Percentiles rank a stretch among this genome's conserved stretches.
Evolutionary conservation across 2,888 invertebrate genomes (phyloP).

Genomic region (Diarsia brunnea): DNA sequence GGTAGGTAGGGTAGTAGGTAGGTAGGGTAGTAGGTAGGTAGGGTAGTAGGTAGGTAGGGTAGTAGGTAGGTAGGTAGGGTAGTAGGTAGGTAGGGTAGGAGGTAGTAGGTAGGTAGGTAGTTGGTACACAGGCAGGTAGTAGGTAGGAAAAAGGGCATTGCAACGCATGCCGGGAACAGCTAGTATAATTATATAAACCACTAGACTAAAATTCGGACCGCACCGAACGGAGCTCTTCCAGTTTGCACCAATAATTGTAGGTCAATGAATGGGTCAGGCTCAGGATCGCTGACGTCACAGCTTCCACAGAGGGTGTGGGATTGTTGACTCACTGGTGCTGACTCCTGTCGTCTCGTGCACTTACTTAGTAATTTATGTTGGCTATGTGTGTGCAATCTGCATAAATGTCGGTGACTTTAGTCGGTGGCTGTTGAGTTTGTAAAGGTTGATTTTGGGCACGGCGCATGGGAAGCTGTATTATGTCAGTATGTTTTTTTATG

Average conservation of each 20-base stretch:
- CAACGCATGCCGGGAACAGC: too few relatives aligned
- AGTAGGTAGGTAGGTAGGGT: too few relatives aligned
- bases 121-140: too few relatives aligned
- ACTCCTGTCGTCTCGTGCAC: constrained; percentile 65
- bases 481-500: background rate
- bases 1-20: too few relatives aligned
- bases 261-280: constrained; percentile 76
- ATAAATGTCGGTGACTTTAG: constrained; percentile 31
- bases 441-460: background rate
- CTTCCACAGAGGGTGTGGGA: constrained; percentile 55
- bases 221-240: constrained; percentile 56
- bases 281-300: constrained; percentile 76
- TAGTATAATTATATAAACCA: too few relatives aligned
- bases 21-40: too few relatives aligned
- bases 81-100: too few relatives aligned
- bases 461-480: background rate
- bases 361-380: constrained; percentile 59
- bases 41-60: too few relatives aligned
- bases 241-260: constrained; percentile 78
- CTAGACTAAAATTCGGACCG: constrained; percentile 53
- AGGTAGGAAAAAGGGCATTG: too few relatives aligned
- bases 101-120: too few relatives aligned
- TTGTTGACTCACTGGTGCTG: constrained; percentile 74
- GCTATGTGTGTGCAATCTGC: constrained; percentile 53
- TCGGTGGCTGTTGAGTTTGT: constrained; percentile 6